Percentiles rank a stretch among this genome's conserved stretches.
These are phyloP conservation scores for Byasa hedistus DNA, from an alignment of 2,888 invertebrate species.

Conservation along the genomic window DNA sequence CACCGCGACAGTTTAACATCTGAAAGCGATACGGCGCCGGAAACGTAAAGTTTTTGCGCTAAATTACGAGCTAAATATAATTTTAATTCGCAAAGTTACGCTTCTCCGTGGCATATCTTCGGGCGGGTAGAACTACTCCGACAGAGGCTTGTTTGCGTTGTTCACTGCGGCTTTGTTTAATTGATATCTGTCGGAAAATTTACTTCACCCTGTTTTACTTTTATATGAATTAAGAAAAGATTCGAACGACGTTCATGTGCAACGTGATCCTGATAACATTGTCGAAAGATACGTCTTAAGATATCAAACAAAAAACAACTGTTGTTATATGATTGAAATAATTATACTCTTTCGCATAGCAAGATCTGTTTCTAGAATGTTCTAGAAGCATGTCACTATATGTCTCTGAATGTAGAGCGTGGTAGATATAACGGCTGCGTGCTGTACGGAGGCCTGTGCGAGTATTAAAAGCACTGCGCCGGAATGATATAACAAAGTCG, in stretches of 20 bases:
- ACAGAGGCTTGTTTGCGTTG: background rate
- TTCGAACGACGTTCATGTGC: too few relatives aligned
- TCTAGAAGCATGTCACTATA: too few relatives aligned
- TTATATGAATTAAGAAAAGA: too few relatives aligned
- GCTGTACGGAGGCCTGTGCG: background rate
- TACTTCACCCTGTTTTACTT: too few relatives aligned
- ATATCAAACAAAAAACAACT: too few relatives aligned
- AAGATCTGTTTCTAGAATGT: too few relatives aligned
- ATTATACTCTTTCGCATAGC: too few relatives aligned
- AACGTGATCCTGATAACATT: too few relatives aligned
- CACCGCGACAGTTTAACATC: background rate
- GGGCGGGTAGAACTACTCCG: background rate
- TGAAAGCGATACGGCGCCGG: background rate
- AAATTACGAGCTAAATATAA: constrained; percentile 22
- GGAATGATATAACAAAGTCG: constrained; percentile 2
- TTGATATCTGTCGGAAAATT: background rate
- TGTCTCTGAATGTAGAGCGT: background rate
- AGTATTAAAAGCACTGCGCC: background rate
- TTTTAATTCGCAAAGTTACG: constrained; percentile 22
- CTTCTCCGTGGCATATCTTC: background rate
- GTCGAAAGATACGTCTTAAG: too few relatives aligned
- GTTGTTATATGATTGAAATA: too few relatives aligned
- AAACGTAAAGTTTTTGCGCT: constrained; percentile 12
- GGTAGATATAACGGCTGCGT: background rate
- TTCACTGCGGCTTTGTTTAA: background rate